A percentile compares a stretch with the other conserved stretches of the same genome.
These are phyloP conservation scores for Neuroscelio doddi DNA, from an alignment of 2,888 invertebrate species.

Conservation along the genomic window DNA sequence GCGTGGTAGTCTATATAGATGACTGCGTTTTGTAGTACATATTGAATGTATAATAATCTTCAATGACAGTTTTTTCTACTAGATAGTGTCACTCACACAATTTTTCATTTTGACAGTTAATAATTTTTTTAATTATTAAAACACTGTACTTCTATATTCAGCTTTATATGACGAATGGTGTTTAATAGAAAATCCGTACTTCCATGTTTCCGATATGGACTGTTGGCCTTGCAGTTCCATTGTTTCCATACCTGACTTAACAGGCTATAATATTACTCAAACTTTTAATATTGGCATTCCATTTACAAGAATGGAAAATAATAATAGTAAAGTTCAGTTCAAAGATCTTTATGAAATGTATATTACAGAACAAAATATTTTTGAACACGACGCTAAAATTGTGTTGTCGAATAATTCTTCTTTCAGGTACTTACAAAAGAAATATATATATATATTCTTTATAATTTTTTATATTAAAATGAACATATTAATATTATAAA, in stretches of 20 bases:
- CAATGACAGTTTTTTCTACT: no score
- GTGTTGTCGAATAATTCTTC: slow-evolving; percentile 70
- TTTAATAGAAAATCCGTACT: slow-evolving; percentile 87
- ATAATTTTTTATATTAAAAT: no score
- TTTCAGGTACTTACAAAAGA: slow-evolving; percentile 56
- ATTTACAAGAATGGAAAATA: slow-evolving; percentile 77
- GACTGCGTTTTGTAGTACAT: no score
- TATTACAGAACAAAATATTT: slow-evolving; percentile 75
- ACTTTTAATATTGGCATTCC: slow-evolving; percentile 76
- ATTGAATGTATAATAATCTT: no score
- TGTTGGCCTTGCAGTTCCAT: slow-evolving; percentile 88
- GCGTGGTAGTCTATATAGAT: no score
- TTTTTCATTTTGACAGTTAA: no score
- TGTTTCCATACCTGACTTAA: slow-evolving; percentile 79
- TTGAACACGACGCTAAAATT: slow-evolving; percentile 78
- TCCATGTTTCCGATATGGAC: slow-evolving; percentile 85
- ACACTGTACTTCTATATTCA: slow-evolving; percentile 67
- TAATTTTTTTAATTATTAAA: no score
- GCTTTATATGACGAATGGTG: slow-evolving; percentile 90
- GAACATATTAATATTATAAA: no score
- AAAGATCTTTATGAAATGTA: slow-evolving; percentile 76
- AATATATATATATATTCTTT: no score
- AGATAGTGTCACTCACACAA: no score
- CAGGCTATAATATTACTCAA: slow-evolving; percentile 74
- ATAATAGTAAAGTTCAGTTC: slow-evolving; percentile 74